Evolutionary conservation across 1,140 invertebrate genomes (phyloP).

Genomic region (Trypoxylus dichotomus): DNA sequence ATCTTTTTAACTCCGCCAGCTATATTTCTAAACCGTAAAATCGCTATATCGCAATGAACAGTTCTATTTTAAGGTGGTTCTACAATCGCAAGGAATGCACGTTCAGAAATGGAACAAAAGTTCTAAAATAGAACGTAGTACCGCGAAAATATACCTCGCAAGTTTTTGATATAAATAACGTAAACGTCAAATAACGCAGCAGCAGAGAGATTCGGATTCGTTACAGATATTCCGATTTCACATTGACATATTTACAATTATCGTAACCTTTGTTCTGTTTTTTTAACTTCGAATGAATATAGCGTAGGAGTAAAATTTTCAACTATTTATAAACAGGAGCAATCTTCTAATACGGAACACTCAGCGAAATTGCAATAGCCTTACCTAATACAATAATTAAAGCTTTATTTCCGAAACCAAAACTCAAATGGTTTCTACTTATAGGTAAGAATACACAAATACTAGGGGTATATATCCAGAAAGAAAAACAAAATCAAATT

Average conservation of each 20-base stretch:
- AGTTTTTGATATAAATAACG: conserved; percentile 19
- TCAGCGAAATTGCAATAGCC: background rate
- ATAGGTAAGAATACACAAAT: too few species aligned
- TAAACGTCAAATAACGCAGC: conserved; percentile 10
- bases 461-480: too few species aligned
- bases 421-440: too few species aligned
- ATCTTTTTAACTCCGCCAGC: background rate
- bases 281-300: background rate
- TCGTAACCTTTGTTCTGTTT: background rate
- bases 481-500: too few species aligned
- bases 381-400: too few species aligned
- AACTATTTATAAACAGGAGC: background rate
- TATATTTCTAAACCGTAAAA: background rate
- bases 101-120: conserved; percentile 25
- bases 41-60: background rate
- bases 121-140: conserved; percentile 24
- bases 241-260: conserved; percentile 12
- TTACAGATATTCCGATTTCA: conserved; percentile 4
- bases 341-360: background rate
- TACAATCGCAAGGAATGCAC: conserved; percentile 21
- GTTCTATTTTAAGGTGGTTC: conserved; percentile 6
- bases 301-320: background rate
- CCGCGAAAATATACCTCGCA: conserved; percentile 14
- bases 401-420: too few species aligned
- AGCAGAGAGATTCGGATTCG: background rate